These are phyloP conservation scores for Notothenia coriiceps DNA, from an alignment of 2,113 vertebrate genomes.

Conservation along the genomic window DNA sequence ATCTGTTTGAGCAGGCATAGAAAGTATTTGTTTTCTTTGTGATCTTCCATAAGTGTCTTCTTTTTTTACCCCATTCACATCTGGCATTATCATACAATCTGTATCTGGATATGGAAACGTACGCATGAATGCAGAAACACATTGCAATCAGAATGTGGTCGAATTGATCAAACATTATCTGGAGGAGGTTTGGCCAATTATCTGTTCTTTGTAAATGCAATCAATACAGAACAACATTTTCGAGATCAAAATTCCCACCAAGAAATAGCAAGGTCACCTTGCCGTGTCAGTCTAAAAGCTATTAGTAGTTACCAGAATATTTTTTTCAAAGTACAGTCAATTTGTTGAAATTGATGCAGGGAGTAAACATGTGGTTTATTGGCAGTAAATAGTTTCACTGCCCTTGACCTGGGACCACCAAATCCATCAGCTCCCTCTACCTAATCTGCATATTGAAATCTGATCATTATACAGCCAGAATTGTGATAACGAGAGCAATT, in stretches of 20 bases:
- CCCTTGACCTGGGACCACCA: constrained; percentile 17
- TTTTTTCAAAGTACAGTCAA: background rate
- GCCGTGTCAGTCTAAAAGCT: background rate
- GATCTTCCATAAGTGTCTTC: background rate
- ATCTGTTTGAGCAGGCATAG: background rate
- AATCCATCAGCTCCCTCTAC: background rate
- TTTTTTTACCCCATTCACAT: background rate
- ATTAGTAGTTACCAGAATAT: background rate
- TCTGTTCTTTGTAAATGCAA: background rate
- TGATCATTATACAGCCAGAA: constrained; percentile 17
- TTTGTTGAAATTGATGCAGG: constrained; percentile 1
- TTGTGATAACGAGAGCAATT: constrained; percentile 3
- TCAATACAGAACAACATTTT: background rate
- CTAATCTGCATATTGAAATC: constrained; percentile 34
- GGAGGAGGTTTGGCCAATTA: background rate
- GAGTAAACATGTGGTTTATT: background rate
- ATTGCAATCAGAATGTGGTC: background rate
- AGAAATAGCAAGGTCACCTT: background rate
- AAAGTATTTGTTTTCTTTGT: background rate
- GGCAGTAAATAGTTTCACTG: constrained; percentile 14
- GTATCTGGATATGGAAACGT: background rate
- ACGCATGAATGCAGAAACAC: background rate
- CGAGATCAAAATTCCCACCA: background rate
- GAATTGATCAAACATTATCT: background rate
- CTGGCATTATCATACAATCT: background rate